These are phyloP conservation scores for Zosterops pallidus DNA, from an alignment of 2,113 vertebrate species.

Conservation along the genomic window DNA sequence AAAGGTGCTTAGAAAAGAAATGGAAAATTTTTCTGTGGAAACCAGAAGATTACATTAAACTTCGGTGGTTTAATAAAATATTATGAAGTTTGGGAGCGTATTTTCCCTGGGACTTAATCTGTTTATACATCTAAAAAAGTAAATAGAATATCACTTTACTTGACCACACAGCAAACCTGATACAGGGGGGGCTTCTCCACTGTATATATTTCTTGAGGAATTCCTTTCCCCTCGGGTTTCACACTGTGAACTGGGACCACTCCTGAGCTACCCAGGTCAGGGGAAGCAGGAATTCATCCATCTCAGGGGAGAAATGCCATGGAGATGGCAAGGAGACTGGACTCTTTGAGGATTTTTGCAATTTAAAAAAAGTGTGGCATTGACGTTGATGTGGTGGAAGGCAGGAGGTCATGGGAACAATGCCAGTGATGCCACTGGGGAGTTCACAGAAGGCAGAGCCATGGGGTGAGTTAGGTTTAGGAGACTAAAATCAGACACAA, in stretches of 20 bases:
- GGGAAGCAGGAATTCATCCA: background rate
- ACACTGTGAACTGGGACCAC: background rate
- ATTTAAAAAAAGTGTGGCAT: background rate
- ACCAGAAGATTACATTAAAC: slow-evolving; percentile 63
- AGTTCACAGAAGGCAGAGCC: background rate
- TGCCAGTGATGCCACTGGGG: background rate
- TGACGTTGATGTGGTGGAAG: background rate
- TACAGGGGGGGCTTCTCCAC: background rate
- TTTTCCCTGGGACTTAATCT: slow-evolving; percentile 64
- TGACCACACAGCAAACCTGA: slow-evolving; percentile 59
- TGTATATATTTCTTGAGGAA: slow-evolving; percentile 22
- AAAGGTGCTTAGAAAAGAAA: slow-evolving; percentile 51
- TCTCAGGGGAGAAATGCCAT: fast-evolving
- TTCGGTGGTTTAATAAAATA: slow-evolving; percentile 51
- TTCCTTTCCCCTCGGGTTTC: slow-evolving; percentile 33
- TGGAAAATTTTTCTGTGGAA: slow-evolving; percentile 35
- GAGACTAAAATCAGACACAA: background rate
- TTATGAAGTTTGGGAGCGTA: slow-evolving; percentile 45
- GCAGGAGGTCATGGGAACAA: fast-evolving
- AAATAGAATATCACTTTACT: slow-evolving; percentile 66
- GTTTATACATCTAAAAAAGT: slow-evolving; percentile 50
- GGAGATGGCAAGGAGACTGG: background rate
- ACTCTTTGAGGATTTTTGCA: background rate
- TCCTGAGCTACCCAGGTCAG: background rate
- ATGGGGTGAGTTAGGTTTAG: background rate